Base-by-base conservation (phyloP, 2,113 vertebrate species). In the Mungos mungo region DNA sequence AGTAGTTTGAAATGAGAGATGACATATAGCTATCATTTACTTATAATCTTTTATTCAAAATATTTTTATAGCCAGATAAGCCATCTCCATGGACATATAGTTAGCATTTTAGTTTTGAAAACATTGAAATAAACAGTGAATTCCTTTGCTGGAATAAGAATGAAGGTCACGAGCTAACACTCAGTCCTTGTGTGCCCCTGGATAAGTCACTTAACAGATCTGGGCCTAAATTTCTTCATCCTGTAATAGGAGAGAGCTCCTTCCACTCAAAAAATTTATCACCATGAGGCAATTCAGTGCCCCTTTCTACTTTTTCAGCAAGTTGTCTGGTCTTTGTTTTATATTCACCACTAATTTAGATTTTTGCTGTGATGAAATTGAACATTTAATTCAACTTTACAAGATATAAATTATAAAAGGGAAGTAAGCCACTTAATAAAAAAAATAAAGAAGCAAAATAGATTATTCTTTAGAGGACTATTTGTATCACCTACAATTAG, bases 331-430 rank as follows among this genome's bases (percentile, higher is more conserved):
- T 12, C 63, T 57, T 21, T 54, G 15, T 86, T 91, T 68, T 89
- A 88, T 80, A 91, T 68, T 89, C 23, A 41, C 52, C 83, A 93
- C 3, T 31, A 91, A 92, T 81, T 96, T n/a, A 82, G 23, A 88
- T 86, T 3, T 89, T 85, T 90, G 5, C 31, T 87, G 27, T 33
- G 29, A 77, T 88, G 35, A 96, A 89, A 89, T 47, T n/a, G 38
- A 86, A 88, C n/a, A 96, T 23, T 69, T 85, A 92, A 47, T 27
- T 76, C 45, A 87, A 81, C 13, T 93, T 72, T 92, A 19, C 4
- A 41, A 69, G n/a, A 5, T 83, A 85, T 68, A 88, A 88, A 88
- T 85, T 81, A 60, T 68, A 66, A 90, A 88, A 76, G 72, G 7
- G 2, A 92, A 74, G 31, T 47, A 27, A 96, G 13, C 6, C 29